Percentiles rank a stretch among this genome's conserved stretches.
Evolutionary conservation across 2,888 invertebrate genomes (phyloP).

Genomic region (Drosophila mimica): DNA sequence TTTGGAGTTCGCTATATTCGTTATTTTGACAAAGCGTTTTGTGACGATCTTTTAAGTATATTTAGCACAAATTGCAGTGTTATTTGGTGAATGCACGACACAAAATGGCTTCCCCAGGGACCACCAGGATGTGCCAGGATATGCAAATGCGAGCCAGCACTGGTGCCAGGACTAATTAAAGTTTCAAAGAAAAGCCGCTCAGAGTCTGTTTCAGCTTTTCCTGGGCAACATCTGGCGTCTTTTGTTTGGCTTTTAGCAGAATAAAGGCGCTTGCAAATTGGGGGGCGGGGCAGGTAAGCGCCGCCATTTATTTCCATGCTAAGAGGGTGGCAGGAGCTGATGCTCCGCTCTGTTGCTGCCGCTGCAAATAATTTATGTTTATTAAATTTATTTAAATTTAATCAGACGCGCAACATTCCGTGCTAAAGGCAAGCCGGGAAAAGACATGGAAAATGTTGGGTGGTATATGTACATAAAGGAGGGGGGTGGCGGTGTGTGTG

Average conservation of each 20-base stretch:
- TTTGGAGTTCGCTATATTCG: slow-evolving; percentile 6
- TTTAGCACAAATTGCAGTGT: slow-evolving; percentile 75
- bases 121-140: slow-evolving; percentile 33
- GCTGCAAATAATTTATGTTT: slow-evolving; percentile 84
- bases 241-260: slow-evolving; percentile 74
- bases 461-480: background rate
- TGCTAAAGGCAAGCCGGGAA: slow-evolving; percentile 20
- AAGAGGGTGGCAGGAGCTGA: slow-evolving; percentile 49
- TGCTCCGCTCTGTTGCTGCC: slow-evolving; percentile 32
- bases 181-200: slow-evolving; percentile 73
- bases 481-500: slow-evolving; percentile 10
- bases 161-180: slow-evolving; percentile 73
- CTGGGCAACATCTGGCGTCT: slow-evolving; percentile 72
- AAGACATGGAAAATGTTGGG: slow-evolving; percentile 11
- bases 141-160: slow-evolving; percentile 70
- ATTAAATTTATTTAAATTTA: slow-evolving; percentile 85
- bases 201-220: slow-evolving; percentile 34
- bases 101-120: slow-evolving; percentile 65
- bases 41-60: slow-evolving; percentile 62
- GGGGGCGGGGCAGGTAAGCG: slow-evolving; percentile 66
- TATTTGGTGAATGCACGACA: slow-evolving; percentile 39
- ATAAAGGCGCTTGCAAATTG: background rate
- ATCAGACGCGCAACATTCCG: slow-evolving; percentile 73
- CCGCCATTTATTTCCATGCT: slow-evolving; percentile 61
- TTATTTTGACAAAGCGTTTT: slow-evolving; percentile 31